phyloP scores from a whole-genome alignment of 1,140 invertebrate genomes.

The Drosophila parabipectinata region DNA sequence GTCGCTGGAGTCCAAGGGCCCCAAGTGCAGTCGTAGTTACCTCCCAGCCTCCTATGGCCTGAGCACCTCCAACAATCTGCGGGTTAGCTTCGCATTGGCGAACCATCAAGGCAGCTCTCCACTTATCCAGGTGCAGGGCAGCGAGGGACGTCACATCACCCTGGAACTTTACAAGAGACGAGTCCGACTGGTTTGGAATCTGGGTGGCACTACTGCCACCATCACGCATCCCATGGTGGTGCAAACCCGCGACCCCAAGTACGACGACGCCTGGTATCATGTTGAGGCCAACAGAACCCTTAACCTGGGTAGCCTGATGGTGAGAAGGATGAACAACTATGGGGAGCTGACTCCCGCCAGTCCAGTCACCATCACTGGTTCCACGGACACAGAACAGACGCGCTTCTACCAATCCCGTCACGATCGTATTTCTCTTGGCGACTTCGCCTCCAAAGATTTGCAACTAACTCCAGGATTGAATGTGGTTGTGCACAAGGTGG shows the following conservation, averaged over 20 bases:
- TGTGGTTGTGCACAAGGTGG: constrained; percentile 92
- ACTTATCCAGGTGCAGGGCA: constrained; percentile 84
- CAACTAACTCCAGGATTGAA: constrained; percentile 85
- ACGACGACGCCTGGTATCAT: constrained; percentile 90
- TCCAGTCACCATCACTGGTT: constrained; percentile 56
- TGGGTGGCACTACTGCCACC: constrained; percentile 88
- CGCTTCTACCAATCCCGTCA: constrained; percentile 77
- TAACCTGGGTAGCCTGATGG: constrained; percentile 72
- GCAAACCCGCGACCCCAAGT: constrained; percentile 85
- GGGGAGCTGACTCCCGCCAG: constrained; percentile 53
- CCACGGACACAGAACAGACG: constrained; percentile 72
- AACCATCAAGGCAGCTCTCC: constrained; percentile 83
- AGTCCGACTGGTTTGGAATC: constrained; percentile 91
- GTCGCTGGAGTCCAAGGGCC: constrained; percentile 88
- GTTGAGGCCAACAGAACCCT: constrained; percentile 88
- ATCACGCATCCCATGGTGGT: constrained; percentile 87
- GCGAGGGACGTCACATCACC: constrained; percentile 89
- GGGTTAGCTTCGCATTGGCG: constrained; percentile 88
- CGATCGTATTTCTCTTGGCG: constrained; percentile 87
- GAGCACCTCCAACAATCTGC: constrained; percentile 89
- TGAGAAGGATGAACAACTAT: constrained; percentile 79
- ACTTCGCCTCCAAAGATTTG: constrained; percentile 84
- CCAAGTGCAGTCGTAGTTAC: constrained; percentile 91
- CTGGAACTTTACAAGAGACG: constrained; percentile 91
- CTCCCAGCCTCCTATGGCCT: constrained; percentile 87